Base-by-base conservation (phyloP, 1,140 invertebrate genomes). In the Oreohelix idahoensis region DNA sequence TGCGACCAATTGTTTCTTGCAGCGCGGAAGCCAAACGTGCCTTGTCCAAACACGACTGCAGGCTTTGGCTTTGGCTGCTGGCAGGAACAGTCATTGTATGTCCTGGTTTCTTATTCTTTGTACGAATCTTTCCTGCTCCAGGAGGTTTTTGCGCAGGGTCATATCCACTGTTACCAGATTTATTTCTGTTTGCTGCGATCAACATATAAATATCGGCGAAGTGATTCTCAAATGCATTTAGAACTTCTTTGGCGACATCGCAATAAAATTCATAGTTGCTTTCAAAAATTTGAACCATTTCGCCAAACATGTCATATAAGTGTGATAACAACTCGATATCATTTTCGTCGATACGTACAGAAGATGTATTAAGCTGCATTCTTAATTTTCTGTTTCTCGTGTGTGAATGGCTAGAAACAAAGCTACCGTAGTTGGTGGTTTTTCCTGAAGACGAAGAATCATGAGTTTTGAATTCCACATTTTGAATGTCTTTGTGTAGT, bases 91-190 rank as follows among this genome's bases (percentile, higher is more conserved):
- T 32, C n/a, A 32, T 17, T 32, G 63, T 10, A 2, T 4, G 29
- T 15, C 17, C 63, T 8, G 63, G 29, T 29, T 2, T 66, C 29
- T 66, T 66, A 32, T 35, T 29, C 29, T 66, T 66, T 13, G 2
- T 32, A 66, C 63, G n/a, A 32, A 35, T 17, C 4, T 32, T 32
- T 17, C 1, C 29, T 35, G 63, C 17, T 8, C 63, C 63, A 35
- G 63, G n/a, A 5, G 11, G 8, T 13, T 66, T 32, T 66, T 17
- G 1, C n/a, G 29, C 17, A 5, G 63, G 63, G 29, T 17, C 32
- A n/a, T 66, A 66, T 17, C 63, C 63, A 66, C 63, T 66, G 63
- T 66, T 66, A 13, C 63, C 63, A 66, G 63, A 66, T 32, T 32
- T 66, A 66, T 66, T 66, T 32, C 29, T 66, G 29, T 66, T 66